phyloP scores from a whole-genome alignment of 2,888 invertebrate species.

The Mimumesa dahlbomi region DNA sequence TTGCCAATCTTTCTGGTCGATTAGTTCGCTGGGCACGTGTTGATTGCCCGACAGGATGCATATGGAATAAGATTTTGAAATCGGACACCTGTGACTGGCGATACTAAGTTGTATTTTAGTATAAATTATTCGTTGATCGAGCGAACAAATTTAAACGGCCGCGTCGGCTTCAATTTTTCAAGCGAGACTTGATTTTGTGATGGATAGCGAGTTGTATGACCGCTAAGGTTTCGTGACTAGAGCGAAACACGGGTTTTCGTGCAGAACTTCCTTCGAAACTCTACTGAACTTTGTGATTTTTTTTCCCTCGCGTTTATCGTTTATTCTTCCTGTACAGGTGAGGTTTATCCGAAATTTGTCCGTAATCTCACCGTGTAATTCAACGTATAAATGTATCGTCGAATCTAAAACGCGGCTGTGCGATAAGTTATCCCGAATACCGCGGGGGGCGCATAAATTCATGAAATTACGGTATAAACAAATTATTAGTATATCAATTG shows the following conservation, averaged over 20 bases:
- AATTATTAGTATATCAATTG: not conserved
- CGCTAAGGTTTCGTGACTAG: conserved; percentile 41
- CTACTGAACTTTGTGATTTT: conserved; percentile 24
- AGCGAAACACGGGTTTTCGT: conserved; percentile 33
- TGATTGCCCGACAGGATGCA: no score
- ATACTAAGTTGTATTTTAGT: no score
- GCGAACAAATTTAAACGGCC: no score
- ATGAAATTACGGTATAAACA: not conserved
- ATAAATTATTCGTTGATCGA: no score
- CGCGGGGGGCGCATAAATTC: no score
- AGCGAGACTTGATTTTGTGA: conserved; percentile 18
- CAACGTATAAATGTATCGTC: not conserved
- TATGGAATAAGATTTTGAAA: no score
- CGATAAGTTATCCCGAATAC: not conserved
- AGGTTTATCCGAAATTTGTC: not conserved
- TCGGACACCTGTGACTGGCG: no score
- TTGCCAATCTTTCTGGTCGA: no score
- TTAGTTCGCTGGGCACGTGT: no score
- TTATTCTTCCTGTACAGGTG: not conserved
- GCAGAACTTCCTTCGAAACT: conserved; percentile 4
- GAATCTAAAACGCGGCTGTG: not conserved
- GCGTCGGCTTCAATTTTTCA: conserved; percentile 4
- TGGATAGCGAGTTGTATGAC: conserved; percentile 39
- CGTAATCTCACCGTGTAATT: not conserved
- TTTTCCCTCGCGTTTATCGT: conserved; percentile 1